A percentile compares a stretch with the other conserved stretches of the same genome.
Evolutionary conservation across 2,888 invertebrate species (phyloP).

Genomic region (Drosophila subquinaria): DNA sequence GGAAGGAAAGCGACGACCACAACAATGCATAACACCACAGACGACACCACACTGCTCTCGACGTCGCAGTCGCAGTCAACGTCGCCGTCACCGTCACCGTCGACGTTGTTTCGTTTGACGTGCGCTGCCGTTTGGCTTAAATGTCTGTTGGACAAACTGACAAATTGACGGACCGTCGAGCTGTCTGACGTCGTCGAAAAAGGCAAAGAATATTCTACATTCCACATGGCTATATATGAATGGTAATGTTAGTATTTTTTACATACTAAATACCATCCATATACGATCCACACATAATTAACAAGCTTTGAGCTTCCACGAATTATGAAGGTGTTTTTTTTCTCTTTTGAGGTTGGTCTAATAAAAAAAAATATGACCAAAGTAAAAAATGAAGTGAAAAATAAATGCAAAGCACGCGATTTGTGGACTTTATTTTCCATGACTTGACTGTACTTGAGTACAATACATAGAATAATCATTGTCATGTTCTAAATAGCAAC

Average conservation of each 20-base stretch:
- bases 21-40: slow-evolving; percentile 6
- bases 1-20: background rate
- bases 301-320: background rate
- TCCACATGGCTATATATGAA: background rate
- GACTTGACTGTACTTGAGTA: slow-evolving; percentile 12
- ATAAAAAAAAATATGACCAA: background rate
- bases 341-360: background rate
- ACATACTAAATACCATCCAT: slow-evolving; percentile 3
- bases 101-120: slow-evolving; percentile 22
- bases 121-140: slow-evolving; percentile 7
- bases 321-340: background rate
- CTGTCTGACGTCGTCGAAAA: background rate
- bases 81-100: background rate
- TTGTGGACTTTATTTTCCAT: slow-evolving; percentile 17
- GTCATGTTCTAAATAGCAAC: slow-evolving; percentile 58
- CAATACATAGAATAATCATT: slow-evolving; percentile 17
- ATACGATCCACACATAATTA: slow-evolving; percentile 3
- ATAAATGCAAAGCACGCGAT: slow-evolving; percentile 28
- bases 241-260: slow-evolving; percentile 4
- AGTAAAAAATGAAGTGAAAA: background rate
- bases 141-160: background rate
- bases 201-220: slow-evolving; percentile 8
- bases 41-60: slow-evolving; percentile 1
- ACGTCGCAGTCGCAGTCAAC: slow-evolving; percentile 9
- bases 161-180: background rate